These are phyloP conservation scores for Volucella zonaria DNA, from an alignment of 2,888 invertebrate species.

Conservation along the genomic window DNA sequence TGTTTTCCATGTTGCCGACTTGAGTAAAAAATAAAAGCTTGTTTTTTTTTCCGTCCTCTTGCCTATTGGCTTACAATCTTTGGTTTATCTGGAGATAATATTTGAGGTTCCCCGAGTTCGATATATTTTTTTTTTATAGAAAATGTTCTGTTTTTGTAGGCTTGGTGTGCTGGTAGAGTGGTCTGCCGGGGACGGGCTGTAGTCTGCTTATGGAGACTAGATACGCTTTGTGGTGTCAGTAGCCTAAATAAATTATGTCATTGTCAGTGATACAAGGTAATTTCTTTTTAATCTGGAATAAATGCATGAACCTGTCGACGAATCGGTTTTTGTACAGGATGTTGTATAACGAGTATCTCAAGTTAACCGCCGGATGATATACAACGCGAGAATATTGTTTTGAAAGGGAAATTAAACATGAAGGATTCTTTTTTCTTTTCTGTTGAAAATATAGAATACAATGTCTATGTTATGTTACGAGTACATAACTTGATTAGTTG, in stretches of 20 bases:
- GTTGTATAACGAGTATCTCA: not conserved
- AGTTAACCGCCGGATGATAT: slow-evolving; percentile 5
- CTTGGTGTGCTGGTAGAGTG: slow-evolving; percentile 13
- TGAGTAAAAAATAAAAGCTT: slow-evolving; percentile 42
- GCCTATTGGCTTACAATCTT: slow-evolving; percentile 70
- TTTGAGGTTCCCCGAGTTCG: slow-evolving; percentile 34
- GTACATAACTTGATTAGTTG: too few species aligned
- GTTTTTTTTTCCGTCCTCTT: slow-evolving; percentile 62
- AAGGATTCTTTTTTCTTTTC: too few species aligned
- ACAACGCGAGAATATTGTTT: not conserved
- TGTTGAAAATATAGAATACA: too few species aligned
- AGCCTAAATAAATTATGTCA: slow-evolving; percentile 72
- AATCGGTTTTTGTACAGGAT: not conserved
- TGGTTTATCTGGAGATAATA: slow-evolving; percentile 52
- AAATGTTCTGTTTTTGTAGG: slow-evolving; percentile 44
- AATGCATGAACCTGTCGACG: slow-evolving; percentile 67
- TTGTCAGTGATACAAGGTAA: slow-evolving; percentile 71
- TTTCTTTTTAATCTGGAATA: slow-evolving; percentile 71
- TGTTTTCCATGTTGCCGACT: slow-evolving; percentile 78
- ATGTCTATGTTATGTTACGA: too few species aligned
- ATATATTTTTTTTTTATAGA: slow-evolving; percentile 11
- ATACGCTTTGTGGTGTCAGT: slow-evolving; percentile 59
- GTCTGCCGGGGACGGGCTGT: slow-evolving; percentile 8
- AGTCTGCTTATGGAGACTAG: slow-evolving; percentile 10
- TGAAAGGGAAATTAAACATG: too few species aligned